A percentile compares a stretch with the other conserved stretches of the same genome.
Conservation (phyloP, 2,888 invertebrate genomes). For the Erebia epiphron region DNA sequence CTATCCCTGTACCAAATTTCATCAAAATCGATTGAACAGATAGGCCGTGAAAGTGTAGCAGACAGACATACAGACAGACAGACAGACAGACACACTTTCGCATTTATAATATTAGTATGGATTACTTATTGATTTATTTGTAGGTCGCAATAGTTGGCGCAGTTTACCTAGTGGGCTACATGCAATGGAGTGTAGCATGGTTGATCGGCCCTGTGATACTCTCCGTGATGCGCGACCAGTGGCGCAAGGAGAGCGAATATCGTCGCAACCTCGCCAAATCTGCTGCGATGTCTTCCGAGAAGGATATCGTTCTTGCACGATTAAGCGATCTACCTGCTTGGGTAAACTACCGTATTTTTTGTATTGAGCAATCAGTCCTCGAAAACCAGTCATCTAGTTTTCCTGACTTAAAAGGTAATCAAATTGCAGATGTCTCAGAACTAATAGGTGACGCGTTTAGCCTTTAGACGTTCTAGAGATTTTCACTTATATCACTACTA, state of each 20-base stretch:
- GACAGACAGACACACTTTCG: too few species aligned
- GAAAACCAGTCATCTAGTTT: too few species aligned
- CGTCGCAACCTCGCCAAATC: slow-evolving; percentile 90
- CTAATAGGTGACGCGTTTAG: too few species aligned
- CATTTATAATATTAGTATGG: too few species aligned
- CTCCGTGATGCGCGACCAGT: slow-evolving; percentile 90
- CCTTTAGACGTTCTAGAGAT: too few species aligned
- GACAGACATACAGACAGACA: too few species aligned
- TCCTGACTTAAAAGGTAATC: too few species aligned
- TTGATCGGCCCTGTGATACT: slow-evolving; percentile 90
- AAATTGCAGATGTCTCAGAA: too few species aligned
- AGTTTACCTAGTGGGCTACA: slow-evolving; percentile 91
- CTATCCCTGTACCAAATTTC: too few species aligned
- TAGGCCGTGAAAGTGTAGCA: too few species aligned
- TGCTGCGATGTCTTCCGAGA: slow-evolving; percentile 90
- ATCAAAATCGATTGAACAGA: too few species aligned
- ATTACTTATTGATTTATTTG: slow-evolving; percentile 34
- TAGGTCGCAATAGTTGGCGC: slow-evolving; percentile 88
- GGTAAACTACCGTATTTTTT: slow-evolving; percentile 79
- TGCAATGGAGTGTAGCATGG: slow-evolving; percentile 96
- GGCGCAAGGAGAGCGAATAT: slow-evolving; percentile 88
- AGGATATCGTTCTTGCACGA: slow-evolving; percentile 92
- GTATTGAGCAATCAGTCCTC: background rate
- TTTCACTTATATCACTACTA: too few species aligned
- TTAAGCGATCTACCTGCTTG: slow-evolving; percentile 96